These are phyloP conservation scores for Azorinus chamasolen DNA, from an alignment of 2,888 invertebrate genomes.

Conservation along the genomic window DNA sequence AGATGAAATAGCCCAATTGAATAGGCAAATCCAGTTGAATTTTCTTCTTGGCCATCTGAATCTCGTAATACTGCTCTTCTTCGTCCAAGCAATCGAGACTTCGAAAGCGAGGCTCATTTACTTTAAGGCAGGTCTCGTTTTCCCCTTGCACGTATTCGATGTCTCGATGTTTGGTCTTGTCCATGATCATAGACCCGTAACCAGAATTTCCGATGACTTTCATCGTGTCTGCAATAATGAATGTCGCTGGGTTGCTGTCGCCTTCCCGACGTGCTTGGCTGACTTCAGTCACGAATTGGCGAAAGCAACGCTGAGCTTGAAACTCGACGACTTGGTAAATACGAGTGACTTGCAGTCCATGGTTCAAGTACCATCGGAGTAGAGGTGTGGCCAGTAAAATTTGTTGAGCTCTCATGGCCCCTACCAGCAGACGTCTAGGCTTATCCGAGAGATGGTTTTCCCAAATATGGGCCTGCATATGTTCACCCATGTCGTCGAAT, in stretches of 20 bases:
- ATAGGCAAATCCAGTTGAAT: conserved; percentile 53
- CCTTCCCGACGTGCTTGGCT: conserved; percentile 16
- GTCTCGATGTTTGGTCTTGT: conserved; percentile 40
- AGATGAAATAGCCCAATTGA: conserved; percentile 61
- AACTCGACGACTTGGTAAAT: conserved; percentile 54
- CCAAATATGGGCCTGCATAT: conserved; percentile 30
- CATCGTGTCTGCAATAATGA: conserved; percentile 33
- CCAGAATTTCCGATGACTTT: conserved; percentile 34
- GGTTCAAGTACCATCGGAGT: conserved; percentile 50
- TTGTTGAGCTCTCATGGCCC: conserved; percentile 31
- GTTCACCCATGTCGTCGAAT: conserved; percentile 33
- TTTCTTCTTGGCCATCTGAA: conserved; percentile 39
- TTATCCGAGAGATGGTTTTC: conserved; percentile 10
- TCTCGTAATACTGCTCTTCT: conserved; percentile 41
- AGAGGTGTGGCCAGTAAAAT: conserved; percentile 47
- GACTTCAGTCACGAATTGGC: too few relatives aligned
- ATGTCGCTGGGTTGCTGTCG: conserved; percentile 12
- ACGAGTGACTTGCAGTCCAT: conserved; percentile 47
- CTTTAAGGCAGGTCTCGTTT: conserved; percentile 17
- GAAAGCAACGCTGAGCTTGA: conserved; percentile 41
- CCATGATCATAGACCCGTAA: conserved; percentile 59
- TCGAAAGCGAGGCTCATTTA: conserved; percentile 42
- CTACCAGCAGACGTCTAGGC: conserved; percentile 33
- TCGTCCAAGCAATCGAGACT: conserved; percentile 38
- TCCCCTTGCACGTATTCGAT: conserved; percentile 40